Base-by-base conservation (phyloP, 1,140 invertebrate species). In the Lepidurus couesii region DNA sequence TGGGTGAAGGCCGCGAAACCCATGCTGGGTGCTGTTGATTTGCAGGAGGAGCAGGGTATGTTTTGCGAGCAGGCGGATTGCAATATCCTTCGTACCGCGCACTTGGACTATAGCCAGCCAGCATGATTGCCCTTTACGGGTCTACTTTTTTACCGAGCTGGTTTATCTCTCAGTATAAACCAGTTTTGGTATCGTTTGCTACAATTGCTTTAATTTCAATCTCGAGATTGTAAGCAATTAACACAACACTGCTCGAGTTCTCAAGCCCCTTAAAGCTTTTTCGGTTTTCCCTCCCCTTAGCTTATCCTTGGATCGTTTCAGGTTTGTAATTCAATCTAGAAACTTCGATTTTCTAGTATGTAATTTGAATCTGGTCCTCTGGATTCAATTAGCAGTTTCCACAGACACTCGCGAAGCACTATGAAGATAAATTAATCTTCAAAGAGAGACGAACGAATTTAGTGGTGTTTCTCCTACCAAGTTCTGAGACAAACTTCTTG, bases 41-140 rank as follows among this genome's bases (percentile, higher is more conserved):
- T 13, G 53, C 53, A 4, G 53, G 53, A 21, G 53, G 21, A 65
- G n/a, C 21, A 65, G 16, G 16, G 53, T n/a, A 65, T 13, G 53
- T 65, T 65, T 65, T 65, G 1, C 53, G 53, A 13, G 21, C 53
- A 1, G 53, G 53, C 16, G 53, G 53, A 65, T 65, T 65, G n/a
- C 53, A 65, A 21, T 65, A 65, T 7, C 53, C 53, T 21, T 65
- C 53, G 53, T 65, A 65, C 16, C 53, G 53, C 53, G 53, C 53
- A 65, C 53, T 65, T 65, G 53, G 53, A 21, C 53, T 65, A 21
- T 65, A 65, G 53, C 53, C 53, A 65, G 53, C 53, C 6, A 65
- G 13, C 53, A 65, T 65, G 53, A 65, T 65, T 13, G 16, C 21
- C 8, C 53, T 21, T 34, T 34, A 34, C 34, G 34, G 34, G 1